phyloP scores from a whole-genome alignment of 2,888 invertebrate genomes.

The Mermis nigrescens region DNA sequence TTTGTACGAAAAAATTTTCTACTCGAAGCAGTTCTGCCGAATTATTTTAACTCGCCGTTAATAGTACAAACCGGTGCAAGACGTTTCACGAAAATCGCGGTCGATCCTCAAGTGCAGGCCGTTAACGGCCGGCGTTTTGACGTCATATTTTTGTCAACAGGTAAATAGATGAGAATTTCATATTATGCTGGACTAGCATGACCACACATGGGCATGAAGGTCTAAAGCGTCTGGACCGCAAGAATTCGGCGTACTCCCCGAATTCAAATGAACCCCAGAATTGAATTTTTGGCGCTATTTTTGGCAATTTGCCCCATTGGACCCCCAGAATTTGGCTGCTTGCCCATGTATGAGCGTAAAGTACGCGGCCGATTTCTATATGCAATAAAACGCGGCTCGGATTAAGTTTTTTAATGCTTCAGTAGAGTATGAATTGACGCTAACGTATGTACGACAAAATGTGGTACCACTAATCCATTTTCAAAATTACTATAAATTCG shows the following conservation, averaged over 20 bases:
- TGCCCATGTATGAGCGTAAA: no score
- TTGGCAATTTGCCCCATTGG: no score
- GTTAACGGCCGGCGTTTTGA: conserved; percentile 58
- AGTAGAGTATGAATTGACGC: no score
- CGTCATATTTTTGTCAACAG: conserved; percentile 78
- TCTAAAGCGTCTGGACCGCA: neutral
- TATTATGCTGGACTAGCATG: neutral
- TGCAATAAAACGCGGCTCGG: neutral
- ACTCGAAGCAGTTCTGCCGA: conserved; percentile 20
- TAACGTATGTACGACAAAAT: no score
- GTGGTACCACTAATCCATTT: no score
- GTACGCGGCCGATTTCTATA: no score
- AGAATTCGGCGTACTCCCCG: no score
- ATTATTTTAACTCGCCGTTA: conserved; percentile 60
- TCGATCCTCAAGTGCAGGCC: conserved; percentile 73
- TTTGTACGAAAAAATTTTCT: conserved; percentile 24
- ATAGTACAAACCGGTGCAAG: conserved; percentile 44
- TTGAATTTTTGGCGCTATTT: no score
- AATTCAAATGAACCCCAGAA: no score
- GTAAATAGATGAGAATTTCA: conserved; percentile 35
- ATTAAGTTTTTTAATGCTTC: neutral
- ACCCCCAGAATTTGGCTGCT: no score
- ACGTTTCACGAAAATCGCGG: conserved; percentile 71
- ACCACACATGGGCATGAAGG: no score
- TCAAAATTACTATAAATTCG: no score